Percentiles rank a stretch among this genome's conserved stretches.
phyloP scores from a whole-genome alignment of 2,888 invertebrate genomes.

The Drepanosiphum platanoidis region DNA sequence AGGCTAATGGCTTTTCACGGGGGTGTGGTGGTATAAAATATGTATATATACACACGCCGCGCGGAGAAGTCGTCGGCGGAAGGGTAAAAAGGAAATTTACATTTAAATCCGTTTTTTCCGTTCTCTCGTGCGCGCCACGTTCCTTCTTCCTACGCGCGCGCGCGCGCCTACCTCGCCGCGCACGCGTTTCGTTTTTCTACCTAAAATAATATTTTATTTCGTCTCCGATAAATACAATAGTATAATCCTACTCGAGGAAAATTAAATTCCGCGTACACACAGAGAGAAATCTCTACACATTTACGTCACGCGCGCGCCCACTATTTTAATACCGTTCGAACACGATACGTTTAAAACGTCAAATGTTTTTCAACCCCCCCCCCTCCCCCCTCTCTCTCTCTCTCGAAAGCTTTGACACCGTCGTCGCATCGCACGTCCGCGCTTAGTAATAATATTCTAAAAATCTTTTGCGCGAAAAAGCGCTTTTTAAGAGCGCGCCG shows the following conservation, averaged over 20 bases:
- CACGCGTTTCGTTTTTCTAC: no score
- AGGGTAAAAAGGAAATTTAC: constrained; percentile 26
- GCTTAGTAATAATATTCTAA: background rate
- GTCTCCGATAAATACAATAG: background rate
- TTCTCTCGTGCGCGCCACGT: constrained; percentile 2
- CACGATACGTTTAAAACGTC: no score
- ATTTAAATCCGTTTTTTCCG: constrained; percentile 44
- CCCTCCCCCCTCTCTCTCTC: background rate
- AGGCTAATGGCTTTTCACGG: constrained; percentile 51
- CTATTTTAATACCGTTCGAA: no score
- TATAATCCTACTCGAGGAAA: background rate
- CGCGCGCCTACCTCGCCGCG: no score
- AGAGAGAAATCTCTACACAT: background rate
- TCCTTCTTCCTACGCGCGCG: background rate
- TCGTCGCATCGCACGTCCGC: background rate
- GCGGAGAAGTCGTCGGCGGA: background rate
- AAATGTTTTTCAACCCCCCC: no score
- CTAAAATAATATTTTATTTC: no score
- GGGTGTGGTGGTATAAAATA: background rate
- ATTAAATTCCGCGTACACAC: background rate
- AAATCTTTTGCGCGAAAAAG: background rate
- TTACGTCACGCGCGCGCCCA: background rate
- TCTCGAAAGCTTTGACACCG: background rate
- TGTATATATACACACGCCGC: background rate
- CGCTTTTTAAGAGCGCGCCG: background rate